phyloP scores from a whole-genome alignment of 2,113 vertebrate species.

The Pelecanus crispus region DNA sequence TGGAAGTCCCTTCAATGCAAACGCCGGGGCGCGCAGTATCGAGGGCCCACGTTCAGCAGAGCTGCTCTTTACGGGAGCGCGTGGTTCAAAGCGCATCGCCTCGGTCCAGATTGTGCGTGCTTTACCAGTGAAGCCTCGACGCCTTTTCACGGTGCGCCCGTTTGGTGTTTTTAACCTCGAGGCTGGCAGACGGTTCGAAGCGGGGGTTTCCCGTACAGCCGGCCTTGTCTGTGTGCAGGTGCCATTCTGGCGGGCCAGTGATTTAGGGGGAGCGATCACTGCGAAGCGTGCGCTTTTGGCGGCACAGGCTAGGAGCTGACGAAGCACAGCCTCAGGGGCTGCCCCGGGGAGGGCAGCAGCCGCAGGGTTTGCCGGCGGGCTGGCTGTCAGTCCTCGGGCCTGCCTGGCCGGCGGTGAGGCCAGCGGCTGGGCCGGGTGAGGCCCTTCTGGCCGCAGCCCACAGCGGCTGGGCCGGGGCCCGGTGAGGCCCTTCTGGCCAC shows the following conservation, averaged over 20 bases:
- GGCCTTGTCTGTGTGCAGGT: background rate
- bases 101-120: rapidly evolving
- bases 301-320: background rate
- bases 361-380: rapidly evolving
- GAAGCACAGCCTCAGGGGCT: background rate
- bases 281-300: rapidly evolving
- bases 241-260: background rate
- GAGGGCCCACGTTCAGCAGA: rapidly evolving
- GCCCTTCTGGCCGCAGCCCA: background rate
- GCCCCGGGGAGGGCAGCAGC: background rate
- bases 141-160: background rate
- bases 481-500: background rate
- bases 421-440: too few species aligned
- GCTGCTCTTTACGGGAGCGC: rapidly evolving
- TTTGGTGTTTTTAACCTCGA: background rate
- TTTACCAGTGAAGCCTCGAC: too few species aligned
- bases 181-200: too few species aligned
- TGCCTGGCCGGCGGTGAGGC: background rate
- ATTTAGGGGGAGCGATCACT: too few species aligned
- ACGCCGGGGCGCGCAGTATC: rapidly evolving
- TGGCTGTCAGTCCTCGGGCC: background rate
- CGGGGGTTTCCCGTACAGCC: rapidly evolving
- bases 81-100: too few species aligned
- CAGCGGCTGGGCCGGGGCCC: background rate
- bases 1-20: background rate